phyloP scores from a whole-genome alignment of 1,140 invertebrate genomes.

The Alviniconcha marisindica region DNA sequence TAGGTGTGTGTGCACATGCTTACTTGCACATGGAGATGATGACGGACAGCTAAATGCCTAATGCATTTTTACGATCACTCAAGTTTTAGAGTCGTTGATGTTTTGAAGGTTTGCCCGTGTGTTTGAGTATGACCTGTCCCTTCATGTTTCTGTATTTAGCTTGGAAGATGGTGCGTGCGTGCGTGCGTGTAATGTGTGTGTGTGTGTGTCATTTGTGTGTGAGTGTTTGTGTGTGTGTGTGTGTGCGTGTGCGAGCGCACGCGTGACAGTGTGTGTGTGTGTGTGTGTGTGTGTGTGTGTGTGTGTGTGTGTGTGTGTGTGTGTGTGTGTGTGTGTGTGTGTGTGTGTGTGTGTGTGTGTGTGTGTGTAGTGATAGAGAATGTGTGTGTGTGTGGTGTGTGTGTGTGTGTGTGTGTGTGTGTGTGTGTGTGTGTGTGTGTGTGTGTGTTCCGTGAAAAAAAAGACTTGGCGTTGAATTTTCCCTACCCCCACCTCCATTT shows the following conservation, averaged over 20 bases:
- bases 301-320: neutral
- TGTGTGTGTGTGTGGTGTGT: neutral
- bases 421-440: constrained; percentile 9
- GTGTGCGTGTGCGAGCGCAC: neutral
- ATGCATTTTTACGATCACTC: too few species aligned
- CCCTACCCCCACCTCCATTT: too few species aligned
- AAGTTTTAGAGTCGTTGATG: too few species aligned
- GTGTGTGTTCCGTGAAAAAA: neutral
- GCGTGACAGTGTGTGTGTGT: neutral
- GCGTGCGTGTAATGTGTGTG: neutral
- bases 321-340: neutral
- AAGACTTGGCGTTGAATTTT: too few species aligned
- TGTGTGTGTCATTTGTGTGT: neutral
- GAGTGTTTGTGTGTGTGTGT: neutral
- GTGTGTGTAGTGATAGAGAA: neutral
- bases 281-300: constrained; percentile 3
- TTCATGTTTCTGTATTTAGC: neutral
- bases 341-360: neutral
- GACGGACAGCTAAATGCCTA: too few species aligned
- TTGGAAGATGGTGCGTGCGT: too few species aligned
- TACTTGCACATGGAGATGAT: too few species aligned
- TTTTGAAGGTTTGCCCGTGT: neutral
- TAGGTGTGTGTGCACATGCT: too few species aligned
- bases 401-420: neutral
- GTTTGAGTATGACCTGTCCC: neutral